Evolutionary conservation across 2,113 vertebrate genomes (phyloP).

Genomic region (Chascanopsetta lugubris): DNA sequence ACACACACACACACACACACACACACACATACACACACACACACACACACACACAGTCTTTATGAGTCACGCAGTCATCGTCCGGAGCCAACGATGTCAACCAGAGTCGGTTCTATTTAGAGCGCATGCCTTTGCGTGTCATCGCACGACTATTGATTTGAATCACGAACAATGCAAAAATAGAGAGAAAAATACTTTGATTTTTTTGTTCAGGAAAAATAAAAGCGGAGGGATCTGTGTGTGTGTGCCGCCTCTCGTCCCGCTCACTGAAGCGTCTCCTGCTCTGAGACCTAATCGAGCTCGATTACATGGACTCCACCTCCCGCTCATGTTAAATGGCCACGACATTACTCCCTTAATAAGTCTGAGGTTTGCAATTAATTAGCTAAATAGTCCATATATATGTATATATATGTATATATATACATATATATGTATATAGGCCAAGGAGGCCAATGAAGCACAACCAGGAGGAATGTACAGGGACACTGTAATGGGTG

Average conservation of each 20-base stretch:
- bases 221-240: too few species aligned
- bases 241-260: neutral
- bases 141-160: neutral
- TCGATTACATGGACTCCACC: slow-evolving; percentile 33
- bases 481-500: neutral
- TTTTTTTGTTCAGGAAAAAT: too few species aligned
- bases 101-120: neutral
- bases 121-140: neutral
- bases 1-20: too few species aligned
- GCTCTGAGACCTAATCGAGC: slow-evolving; percentile 34
- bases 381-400: slow-evolving; percentile 32
- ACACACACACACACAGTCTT: neutral
- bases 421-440: too few species aligned
- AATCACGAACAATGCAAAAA: slow-evolving; percentile 4
- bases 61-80: slow-evolving; percentile 7
- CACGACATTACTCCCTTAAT: slow-evolving; percentile 45
- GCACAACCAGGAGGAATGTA: neutral
- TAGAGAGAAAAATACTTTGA: too few species aligned
- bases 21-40: neutral
- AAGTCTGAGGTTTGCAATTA: slow-evolving; percentile 35
- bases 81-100: slow-evolving; percentile 1
- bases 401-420: too few species aligned
- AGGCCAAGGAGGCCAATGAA: slow-evolving; percentile 24
- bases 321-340: slow-evolving; percentile 40
- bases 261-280: slow-evolving; percentile 17